Conservation (phyloP, 2,888 invertebrate genomes). For the Poecilobothrus nobilitatus region DNA sequence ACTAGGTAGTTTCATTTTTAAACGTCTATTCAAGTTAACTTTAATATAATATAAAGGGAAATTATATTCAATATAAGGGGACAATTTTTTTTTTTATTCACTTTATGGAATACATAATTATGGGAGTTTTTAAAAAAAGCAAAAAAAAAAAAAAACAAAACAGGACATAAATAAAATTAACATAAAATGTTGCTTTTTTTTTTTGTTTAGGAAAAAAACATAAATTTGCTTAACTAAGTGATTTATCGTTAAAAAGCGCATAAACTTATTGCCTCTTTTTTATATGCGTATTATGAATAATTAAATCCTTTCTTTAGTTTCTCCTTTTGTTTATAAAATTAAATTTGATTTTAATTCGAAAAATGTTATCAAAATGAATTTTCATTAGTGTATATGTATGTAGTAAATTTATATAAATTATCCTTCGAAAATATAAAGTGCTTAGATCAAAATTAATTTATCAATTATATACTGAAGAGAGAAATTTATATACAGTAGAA, state of each 20-base stretch:
- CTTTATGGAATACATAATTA: not conserved
- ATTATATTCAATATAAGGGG: not conserved
- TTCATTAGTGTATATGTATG: too few species aligned
- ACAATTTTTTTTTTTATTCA: not conserved
- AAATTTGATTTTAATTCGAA: not conserved
- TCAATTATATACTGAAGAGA: too few species aligned
- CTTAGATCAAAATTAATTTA: too few species aligned
- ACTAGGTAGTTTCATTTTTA: constrained; percentile 23
- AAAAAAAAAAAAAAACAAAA: not conserved
- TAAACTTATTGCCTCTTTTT: not conserved
- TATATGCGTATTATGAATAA: not conserved
- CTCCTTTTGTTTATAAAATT: not conserved
- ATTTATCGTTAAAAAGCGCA: constrained; percentile 6
- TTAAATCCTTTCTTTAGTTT: not conserved
- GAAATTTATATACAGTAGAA: too few species aligned
- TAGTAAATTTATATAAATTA: too few species aligned
- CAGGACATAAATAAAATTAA: too few species aligned
- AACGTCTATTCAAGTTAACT: constrained; percentile 1
- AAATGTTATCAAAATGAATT: too few species aligned
- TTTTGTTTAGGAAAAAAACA: not conserved
- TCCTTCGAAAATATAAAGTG: too few species aligned
- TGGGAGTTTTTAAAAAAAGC: not conserved
- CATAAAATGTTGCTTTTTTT: too few species aligned
- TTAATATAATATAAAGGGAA: not conserved
- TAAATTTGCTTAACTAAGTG: constrained; percentile 1